Evolutionary conservation across 1,140 invertebrate species (phyloP).

Genomic region (Calycopis cecrops): DNA sequence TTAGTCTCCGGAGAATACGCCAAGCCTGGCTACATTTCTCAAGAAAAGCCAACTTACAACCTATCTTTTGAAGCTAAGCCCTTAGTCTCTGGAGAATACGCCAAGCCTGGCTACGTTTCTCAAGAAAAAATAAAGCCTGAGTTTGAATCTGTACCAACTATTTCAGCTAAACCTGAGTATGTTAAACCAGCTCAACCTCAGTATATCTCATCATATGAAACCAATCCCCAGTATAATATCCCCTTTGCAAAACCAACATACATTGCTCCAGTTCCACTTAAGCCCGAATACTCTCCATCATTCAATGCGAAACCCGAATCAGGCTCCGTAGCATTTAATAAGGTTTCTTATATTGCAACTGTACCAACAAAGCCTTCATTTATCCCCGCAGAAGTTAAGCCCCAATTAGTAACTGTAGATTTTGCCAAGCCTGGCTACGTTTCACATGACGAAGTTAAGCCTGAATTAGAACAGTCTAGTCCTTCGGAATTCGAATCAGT

Average conservation of each 20-base stretch:
- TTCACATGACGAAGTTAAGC: not conserved
- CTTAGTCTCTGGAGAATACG: not conserved
- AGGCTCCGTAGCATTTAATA: too few species aligned
- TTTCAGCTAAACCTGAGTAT: conserved; percentile 1
- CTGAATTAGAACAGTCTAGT: not conserved
- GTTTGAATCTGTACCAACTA: not conserved
- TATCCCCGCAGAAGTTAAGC: not conserved
- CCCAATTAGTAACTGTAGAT: not conserved
- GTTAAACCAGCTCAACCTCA: conserved; percentile 4
- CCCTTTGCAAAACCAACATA: too few species aligned
- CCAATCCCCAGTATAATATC: too few species aligned
- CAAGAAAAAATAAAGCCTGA: not conserved
- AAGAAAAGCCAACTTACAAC: not conserved
- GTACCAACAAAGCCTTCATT: not conserved
- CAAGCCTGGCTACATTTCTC: not conserved
- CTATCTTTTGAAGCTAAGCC: conserved; percentile 3
- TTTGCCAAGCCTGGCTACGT: conserved; percentile 1
- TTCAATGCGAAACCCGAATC: too few species aligned
- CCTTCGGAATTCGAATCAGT: not conserved
- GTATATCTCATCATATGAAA: not conserved
- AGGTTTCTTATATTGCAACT: too few species aligned
- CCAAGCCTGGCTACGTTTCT: not conserved
- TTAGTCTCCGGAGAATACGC: too few species aligned
- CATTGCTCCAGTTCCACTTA: too few species aligned
- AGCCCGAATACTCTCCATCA: too few species aligned